Percentiles rank a stretch among this genome's conserved stretches.
Conservation (phyloP, 2,888 invertebrate species). For the Amorpha juglandis region DNA sequence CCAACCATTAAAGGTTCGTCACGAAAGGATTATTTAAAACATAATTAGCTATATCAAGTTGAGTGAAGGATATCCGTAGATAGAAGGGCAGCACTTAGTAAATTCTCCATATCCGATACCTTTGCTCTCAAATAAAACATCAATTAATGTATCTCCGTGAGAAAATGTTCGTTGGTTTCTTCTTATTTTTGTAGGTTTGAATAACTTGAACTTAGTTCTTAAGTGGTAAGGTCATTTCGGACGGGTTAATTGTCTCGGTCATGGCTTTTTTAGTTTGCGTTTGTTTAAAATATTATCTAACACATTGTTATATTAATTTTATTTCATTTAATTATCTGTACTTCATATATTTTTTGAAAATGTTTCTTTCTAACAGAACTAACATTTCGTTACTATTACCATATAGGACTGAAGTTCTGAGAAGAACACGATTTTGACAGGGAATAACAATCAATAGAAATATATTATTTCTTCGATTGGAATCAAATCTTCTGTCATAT, state of each 20-base stretch:
- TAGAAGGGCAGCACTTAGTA: slow-evolving; percentile 51
- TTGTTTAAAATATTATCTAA: neutral
- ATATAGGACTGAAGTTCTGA: no score
- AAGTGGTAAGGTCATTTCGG: slow-evolving; percentile 15
- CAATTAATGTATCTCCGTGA: slow-evolving; percentile 44
- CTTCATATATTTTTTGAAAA: no score
- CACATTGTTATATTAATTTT: neutral
- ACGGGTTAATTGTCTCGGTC: slow-evolving; percentile 10
- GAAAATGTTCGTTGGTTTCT: slow-evolving; percentile 34
- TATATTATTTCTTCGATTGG: neutral
- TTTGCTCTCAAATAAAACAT: slow-evolving; percentile 34
- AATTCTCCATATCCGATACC: slow-evolving; percentile 41
- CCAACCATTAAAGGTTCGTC: neutral
- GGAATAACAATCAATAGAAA: neutral
- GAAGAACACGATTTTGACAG: neutral
- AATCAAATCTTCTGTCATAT: slow-evolving; percentile 12
- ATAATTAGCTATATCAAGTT: slow-evolving; percentile 55
- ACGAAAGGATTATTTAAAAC: slow-evolving; percentile 30
- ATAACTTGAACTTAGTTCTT: neutral
- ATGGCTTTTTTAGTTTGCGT: neutral
- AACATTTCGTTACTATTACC: neutral
- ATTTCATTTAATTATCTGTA: no score
- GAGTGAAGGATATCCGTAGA: slow-evolving; percentile 51
- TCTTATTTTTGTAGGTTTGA: slow-evolving; percentile 27
- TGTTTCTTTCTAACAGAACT: no score